Evolutionary conservation across 2,797 vertebrate genomes (phyloP), one percentile per base, ranked within the genome.

Genomic region (Leptatherina wallacei): DNA sequence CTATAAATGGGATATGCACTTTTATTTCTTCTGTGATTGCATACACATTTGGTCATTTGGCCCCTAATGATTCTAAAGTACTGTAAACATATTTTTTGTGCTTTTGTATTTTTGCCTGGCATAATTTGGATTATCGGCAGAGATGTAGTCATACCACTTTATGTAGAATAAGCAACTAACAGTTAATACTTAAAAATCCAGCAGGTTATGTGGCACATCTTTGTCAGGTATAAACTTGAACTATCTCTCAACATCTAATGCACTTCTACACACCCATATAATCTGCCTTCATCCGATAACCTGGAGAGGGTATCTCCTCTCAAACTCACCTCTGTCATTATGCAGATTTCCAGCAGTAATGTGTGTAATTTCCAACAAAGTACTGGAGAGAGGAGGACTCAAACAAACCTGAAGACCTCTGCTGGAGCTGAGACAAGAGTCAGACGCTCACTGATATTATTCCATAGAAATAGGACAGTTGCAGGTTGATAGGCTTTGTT

Each of bases 211-310:
- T 29, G 29, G 11, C 20, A 44, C 32, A 20, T 42, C 12, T 9
- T 55, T 33, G 32, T 73, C 22, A 32, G 30, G 61, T 70, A 40
- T 74, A 75, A 80, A 81, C 60, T 16, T 62, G 38, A 30, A 61
- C 65, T 56, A 63, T 65, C 77, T 87, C 67, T 73, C 40, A 71
- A 71, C 59, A 67, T 76, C 85, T 76, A 80, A 78, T 66, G 63
- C 61, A 79, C 68, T 78, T 80, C 65, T 74, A 29, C 73, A 64
- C 83, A 77, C 62, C 77, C 85, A 83, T 85, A 69, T 65, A 73
- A 80, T 80, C 84, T 88, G 84, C 85, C 81, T 64, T 65, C 82
- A 78, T 70, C 66, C 74, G 77, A 83, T 85, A 69, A 88, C 77
- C 71, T 78, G 60, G 73, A 85, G 79, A 72, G 75, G 58, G 65